phyloP scores from a whole-genome alignment of 1,140 invertebrate genomes.

The Heliothis virescens region DNA sequence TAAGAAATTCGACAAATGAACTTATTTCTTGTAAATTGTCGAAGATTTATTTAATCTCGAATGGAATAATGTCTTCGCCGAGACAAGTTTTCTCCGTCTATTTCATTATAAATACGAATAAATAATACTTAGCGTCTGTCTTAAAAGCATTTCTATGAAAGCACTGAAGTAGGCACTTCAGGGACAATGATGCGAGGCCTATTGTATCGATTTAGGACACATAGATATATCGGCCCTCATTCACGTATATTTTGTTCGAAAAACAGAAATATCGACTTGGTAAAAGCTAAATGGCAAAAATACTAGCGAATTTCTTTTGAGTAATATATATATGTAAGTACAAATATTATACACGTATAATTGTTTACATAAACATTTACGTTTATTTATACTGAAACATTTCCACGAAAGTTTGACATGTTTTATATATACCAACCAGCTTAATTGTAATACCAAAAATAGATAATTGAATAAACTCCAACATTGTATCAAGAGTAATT shows the following conservation, averaged over 20 bases:
- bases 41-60: too few species aligned
- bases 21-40: not conserved
- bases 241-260: not conserved
- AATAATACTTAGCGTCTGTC: not conserved
- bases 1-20: constrained; percentile 4
- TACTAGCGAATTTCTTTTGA: not conserved
- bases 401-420: too few species aligned
- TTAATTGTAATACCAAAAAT: too few species aligned
- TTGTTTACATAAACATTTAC: too few species aligned
- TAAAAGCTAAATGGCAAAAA: not conserved
- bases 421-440: too few species aligned
- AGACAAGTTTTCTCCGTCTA: not conserved
- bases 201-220: constrained; percentile 12
- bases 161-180: not conserved
- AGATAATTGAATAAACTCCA: too few species aligned
- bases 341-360: not conserved
- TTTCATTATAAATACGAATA: not conserved
- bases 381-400: too few species aligned
- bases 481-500: too few species aligned
- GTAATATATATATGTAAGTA: not conserved
- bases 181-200: not conserved
- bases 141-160: not conserved
- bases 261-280: not conserved
- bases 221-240: constrained; percentile 3
- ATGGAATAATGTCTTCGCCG: too few species aligned